Base-by-base conservation (phyloP, 2,113 vertebrate genomes). In the Nerophis lumbriciformis region DNA sequence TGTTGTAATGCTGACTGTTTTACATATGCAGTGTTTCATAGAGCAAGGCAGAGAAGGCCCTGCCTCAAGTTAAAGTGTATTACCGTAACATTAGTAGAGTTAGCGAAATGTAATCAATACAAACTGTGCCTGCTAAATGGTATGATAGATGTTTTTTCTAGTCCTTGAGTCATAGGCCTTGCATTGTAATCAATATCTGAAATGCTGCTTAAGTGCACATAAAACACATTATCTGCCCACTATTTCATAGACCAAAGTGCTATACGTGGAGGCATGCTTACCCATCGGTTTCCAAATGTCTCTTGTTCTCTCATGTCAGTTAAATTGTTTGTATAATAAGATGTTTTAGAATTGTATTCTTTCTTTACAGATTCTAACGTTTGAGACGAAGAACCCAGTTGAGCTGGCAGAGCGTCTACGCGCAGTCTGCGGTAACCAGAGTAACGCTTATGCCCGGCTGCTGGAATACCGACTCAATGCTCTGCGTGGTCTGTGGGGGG, bases 391-490 rank as follows among this genome's bases (percentile, higher is more conserved):
- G 90, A 98, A 95, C 69, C 95, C 96, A 0, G 85, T 83, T 0
- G 97, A 99, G 82, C 85, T 99, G 49, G 93, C 95, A 0, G 96
- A 99, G 85, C 95, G 94, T 16, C 76, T 99, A 16, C 95, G 97
- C 8, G 91, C 95, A 0, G 93, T 99, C 38, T 99, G 97, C 14
- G 97, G 97, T 1, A 99, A 97, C 80, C 97, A 99, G 89, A 99
- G 97, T 87, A 99, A 99, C 0, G 97, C 97, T 1, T 99, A 99
- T 0, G 95, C 97, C 1, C 93, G 95, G 4, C 91, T 99, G 42
- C 88, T 99, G 71, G 96, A 99, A 69, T 99, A 99, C 79, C 93
- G 97, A 3, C 92, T 99, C 37, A 99, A 99, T 4, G 97, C 97
- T 1, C 78, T 99, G 76, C 93, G 97, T 0, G 97, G 97, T 47